These are phyloP conservation scores for Mythimna impura DNA, from an alignment of 2,888 invertebrate species.

Conservation along the genomic window DNA sequence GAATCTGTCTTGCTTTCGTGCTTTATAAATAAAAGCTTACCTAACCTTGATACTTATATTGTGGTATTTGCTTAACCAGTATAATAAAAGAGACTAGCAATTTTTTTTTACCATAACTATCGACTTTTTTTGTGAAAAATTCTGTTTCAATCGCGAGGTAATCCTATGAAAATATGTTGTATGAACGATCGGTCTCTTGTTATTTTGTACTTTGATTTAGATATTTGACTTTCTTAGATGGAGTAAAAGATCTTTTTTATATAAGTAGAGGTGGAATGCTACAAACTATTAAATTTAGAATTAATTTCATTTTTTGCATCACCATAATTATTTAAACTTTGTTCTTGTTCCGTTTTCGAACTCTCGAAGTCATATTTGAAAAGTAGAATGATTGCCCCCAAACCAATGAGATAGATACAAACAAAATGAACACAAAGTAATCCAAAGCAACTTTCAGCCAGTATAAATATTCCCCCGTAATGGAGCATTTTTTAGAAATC, in stretches of 20 bases:
- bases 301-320: too few relatives aligned
- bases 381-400: not conserved
- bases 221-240: too few relatives aligned
- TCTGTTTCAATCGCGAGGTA: constrained; percentile 2
- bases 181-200: not conserved
- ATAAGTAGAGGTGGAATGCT: too few relatives aligned
- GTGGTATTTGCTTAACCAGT: constrained; percentile 62
- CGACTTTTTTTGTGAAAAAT: constrained; percentile 26
- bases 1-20: constrained; percentile 56
- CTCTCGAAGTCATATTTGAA: not conserved
- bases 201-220: not conserved
- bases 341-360: not conserved
- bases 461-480: not conserved
- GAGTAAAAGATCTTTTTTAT: too few relatives aligned
- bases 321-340: too few relatives aligned
- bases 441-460: not conserved
- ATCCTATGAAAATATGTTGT: constrained; percentile 9
- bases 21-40: constrained; percentile 70
- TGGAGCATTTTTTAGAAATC: not conserved
- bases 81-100: constrained; percentile 57
- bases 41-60: constrained; percentile 73
- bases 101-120: constrained; percentile 43
- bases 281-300: too few relatives aligned
- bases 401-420: not conserved
- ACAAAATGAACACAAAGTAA: not conserved